Evolutionary conservation across 2,113 vertebrate species (phyloP).

Genomic region (Tragelaphus buxtoni): DNA sequence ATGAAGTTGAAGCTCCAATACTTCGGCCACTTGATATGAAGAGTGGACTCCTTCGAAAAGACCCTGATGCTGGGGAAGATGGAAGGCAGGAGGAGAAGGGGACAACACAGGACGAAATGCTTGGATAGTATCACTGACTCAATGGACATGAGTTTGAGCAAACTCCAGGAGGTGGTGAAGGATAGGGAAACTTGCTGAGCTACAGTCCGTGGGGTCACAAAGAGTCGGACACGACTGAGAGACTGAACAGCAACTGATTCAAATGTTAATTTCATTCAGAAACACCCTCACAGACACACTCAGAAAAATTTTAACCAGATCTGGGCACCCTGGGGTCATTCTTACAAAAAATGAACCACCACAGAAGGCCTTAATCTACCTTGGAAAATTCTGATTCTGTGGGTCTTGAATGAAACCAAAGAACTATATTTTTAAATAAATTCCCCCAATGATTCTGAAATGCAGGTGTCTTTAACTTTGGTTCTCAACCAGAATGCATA

Average conservation of each 20-base stretch:
- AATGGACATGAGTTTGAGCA: not conserved
- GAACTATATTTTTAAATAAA: not conserved
- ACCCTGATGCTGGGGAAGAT: not conserved
- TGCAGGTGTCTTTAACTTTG: not conserved
- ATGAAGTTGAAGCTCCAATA: not conserved
- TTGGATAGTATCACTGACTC: not conserved
- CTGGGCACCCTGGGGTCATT: not conserved
- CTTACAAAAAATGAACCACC: not conserved
- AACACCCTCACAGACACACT: not conserved
- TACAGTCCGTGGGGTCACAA: not conserved
- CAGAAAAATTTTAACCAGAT: not conserved
- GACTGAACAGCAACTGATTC: not conserved
- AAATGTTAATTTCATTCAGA: not conserved
- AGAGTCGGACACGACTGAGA: accelerated
- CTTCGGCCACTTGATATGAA: not conserved
- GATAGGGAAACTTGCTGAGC: not conserved
- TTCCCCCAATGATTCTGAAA: not conserved
- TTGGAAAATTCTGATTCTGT: not conserved
- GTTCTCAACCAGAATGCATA: not conserved
- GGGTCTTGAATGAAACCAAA: not conserved
- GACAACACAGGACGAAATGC: not conserved
- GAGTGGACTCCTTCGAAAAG: not conserved
- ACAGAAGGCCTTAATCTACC: not conserved
- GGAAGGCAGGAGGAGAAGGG: not conserved
- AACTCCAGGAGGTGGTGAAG: not conserved